Conservation (phyloP, 2,888 invertebrate genomes). For the Gibbula magus region DNA sequence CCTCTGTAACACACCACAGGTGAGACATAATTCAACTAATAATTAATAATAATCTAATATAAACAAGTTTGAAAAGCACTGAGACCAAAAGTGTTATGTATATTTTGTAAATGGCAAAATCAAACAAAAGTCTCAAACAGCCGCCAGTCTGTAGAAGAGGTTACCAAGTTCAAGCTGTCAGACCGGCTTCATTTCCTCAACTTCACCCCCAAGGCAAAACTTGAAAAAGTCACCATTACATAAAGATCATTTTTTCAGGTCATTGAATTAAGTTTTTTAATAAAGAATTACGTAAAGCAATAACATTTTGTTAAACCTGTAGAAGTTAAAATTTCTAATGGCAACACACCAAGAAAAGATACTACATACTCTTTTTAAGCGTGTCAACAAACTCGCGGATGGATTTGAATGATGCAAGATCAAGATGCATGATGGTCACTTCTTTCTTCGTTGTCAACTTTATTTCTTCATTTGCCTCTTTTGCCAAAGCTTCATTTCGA, state of each 20-base stretch:
- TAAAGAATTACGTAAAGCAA: too few species aligned
- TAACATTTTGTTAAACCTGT: too few species aligned
- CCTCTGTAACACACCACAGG: constrained; percentile 50
- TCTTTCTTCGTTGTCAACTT: constrained; percentile 55
- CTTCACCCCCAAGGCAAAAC: too few species aligned
- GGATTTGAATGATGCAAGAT: constrained; percentile 70
- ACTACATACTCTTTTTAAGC: constrained; percentile 66
- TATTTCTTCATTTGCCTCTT: constrained; percentile 56
- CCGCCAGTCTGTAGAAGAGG: too few species aligned
- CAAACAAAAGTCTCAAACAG: too few species aligned
- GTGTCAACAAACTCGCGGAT: constrained; percentile 69
- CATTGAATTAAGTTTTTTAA: too few species aligned
- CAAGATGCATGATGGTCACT: constrained; percentile 63
- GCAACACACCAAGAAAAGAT: neutral
- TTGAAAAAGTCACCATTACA: too few species aligned
- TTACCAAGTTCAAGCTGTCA: too few species aligned
- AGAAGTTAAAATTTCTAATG: neutral
- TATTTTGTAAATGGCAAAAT: too few species aligned
- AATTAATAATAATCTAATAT: neutral
- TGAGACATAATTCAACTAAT: neutral
- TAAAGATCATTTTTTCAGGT: too few species aligned
- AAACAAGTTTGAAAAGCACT: neutral
- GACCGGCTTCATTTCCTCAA: too few species aligned
- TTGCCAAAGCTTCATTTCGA: constrained; percentile 57
- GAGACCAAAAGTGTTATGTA: too few species aligned